Base-by-base conservation (phyloP, 2,888 invertebrate species). In the Ditylenchus weischeri region DNA sequence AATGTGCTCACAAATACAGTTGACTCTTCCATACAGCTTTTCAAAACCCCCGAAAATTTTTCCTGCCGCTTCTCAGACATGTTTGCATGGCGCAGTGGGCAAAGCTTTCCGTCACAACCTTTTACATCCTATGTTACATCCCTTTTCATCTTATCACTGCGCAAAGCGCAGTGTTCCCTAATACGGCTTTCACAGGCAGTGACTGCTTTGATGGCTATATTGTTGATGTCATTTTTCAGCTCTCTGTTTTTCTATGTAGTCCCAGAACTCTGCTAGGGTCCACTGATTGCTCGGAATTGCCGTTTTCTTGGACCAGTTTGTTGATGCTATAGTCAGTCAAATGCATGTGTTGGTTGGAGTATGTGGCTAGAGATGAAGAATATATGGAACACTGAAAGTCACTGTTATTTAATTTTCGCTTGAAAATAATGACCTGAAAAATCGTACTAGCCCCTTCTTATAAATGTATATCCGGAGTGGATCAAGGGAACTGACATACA, bases 401-500 rank as follows among this genome's bases (percentile, higher is more conserved):
- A 54, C 3, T 23, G 21, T 29, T 19, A n/a, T 29, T 35, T 35
- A 11, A 48, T 21, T 13, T 49, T 48, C 54, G 29, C 29, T 29
- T 5, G 57, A 38, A 51, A 49, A 35, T n/a, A 18, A 43, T 65
- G 38, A 77, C 73, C 75, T 73, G 36, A 82, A 82, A 61, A 83
- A 83, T 60, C 83, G 68, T 5, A 81, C 95, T 66, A 96, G 86
- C 0, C 96, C 96, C 84, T 98, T 94, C 81, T 96, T 92, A 84
- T 93, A 96, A 72, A 98, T 86, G 84, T 96, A 96, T 73, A 95
- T 89, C 50, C 93, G 86, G 0, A 96, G 87, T 0, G 96, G 96
- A 86, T 96, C 92, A 81, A 93, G 91, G 38, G 91, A 93, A 0
- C 95, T 93, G n/a, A 96, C 90, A 71, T 91, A 90, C 66, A 95